phyloP scores from a whole-genome alignment of 1,140 invertebrate genomes.

The Cylas formicarius region DNA sequence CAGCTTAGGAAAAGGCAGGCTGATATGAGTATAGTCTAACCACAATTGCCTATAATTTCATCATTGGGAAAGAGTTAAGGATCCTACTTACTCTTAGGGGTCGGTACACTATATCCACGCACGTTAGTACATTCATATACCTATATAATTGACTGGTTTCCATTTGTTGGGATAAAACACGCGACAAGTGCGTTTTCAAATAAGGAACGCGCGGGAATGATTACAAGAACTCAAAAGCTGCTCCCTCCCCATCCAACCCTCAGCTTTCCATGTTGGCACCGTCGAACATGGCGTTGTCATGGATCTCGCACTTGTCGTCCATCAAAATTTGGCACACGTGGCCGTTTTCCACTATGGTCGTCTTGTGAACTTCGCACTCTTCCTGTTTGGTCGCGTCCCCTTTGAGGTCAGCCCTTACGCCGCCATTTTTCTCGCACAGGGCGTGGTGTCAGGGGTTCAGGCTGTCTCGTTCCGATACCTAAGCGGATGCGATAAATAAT shows the following conservation, averaged over 20 bases:
- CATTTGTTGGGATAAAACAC: no score
- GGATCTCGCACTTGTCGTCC: constrained; percentile 22
- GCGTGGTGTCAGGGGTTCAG: constrained; percentile 39
- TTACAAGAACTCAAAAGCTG: background rate
- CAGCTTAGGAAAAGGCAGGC: constrained; percentile 29
- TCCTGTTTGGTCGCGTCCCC: constrained; percentile 18
- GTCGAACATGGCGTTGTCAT: constrained; percentile 17
- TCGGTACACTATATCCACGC: no score
- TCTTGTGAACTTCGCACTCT: constrained; percentile 25
- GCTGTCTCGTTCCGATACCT: constrained; percentile 33
- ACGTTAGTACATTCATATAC: no score
- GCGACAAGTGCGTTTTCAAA: no score
- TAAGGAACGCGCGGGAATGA: background rate
- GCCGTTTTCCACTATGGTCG: constrained; percentile 25
- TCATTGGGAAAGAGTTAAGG: no score
- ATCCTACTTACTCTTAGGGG: background rate
- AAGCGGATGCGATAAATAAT: no score
- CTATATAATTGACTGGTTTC: no score
- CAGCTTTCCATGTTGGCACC: constrained; percentile 13
- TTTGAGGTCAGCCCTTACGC: constrained; percentile 18
- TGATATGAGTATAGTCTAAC: constrained; percentile 29
- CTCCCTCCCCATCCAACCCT: constrained; percentile 13
- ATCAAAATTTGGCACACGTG: constrained; percentile 26
- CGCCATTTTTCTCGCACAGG: constrained; percentile 34
- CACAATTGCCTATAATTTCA: no score